Base-by-base conservation (phyloP, 2,113 vertebrate genomes). In the Leptosomus discolor region DNA sequence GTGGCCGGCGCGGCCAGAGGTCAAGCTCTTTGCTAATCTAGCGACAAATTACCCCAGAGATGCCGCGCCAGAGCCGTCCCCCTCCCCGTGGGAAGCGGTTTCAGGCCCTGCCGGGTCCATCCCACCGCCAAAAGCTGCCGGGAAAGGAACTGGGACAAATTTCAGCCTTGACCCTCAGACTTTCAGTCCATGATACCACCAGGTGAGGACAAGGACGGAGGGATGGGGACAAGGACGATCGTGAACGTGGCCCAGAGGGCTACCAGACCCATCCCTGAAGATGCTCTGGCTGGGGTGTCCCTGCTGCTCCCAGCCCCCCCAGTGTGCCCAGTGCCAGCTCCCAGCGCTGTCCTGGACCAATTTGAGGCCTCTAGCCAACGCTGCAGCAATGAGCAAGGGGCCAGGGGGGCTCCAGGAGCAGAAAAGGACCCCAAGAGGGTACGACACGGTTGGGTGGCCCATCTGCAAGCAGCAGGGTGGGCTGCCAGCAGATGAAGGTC, bases 11-110 rank as follows among this genome's bases (percentile, higher is more conserved):
- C 46, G 88, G 94, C 82, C 92, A 92, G 75, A 91, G 92, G 92
- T 94, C 92, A 95, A 79, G 89, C 79, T 92, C 85, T 53, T 48
- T 11, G 75, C 88, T 96, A 94, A 96, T 91, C 85, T 69, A 51
- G 83, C 1, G 7, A 95, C 96, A 96, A 96, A 97, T 95, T 61
- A 83, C 30, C 63, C 84, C 1, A 0, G 71, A 61, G 91, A 76
- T 54, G 75, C 67, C 0, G 8, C 2, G 4, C 22, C 1, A 5
- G 74, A 86, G 71, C 45, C 23, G 0, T 5, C 8, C 58, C 34
- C 85, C 30, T 26, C 29, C 70, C 63, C 4, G 34, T 89, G 86
- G 71, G 90, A 95, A 94, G 79, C 0, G 0, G 45, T 30, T 80
- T 46, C 43, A 21, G 54, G 43, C 41, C 65, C 89, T 51, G 26